Evolutionary conservation across 2,888 invertebrate genomes (phyloP), one percentile per base, ranked within the genome.

Genomic region (Crepidodera aurea): DNA sequence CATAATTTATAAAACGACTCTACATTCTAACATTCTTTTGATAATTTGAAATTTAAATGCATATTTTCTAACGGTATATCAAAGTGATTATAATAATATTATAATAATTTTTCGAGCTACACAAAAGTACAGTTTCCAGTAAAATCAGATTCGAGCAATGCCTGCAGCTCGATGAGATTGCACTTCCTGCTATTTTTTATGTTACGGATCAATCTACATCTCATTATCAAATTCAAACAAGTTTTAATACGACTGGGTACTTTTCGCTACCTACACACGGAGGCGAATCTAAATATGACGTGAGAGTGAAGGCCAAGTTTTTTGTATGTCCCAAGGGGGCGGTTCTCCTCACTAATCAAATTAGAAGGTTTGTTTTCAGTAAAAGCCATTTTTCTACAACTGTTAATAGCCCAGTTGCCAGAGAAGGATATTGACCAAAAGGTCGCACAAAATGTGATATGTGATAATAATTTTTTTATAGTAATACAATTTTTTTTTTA

Each of bases 41-140:
- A 39, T 29, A 59, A 63, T 63, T 57, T 51, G 51, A 59, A 59
- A 63, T 59, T 63, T 54, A 63, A 63, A 63, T 63, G 63, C 32
- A 40, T 51, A 51, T 59, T 57, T 59, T 19, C 16, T 59, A 63
- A 55, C 63, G 63, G 63, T 37, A 55, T 18, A 37, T 7, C 27
- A 10, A 22, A 16, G 34, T 34, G 48, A 62, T 62, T 62, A 62
- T 59, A 62, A 62, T 50, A 62, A 62, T 62, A 59, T 59, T 59
- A 63, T 55, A 37, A 59, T 59, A 51, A 63, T 63, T 63, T 63
- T 59, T 54, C 54, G 32, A 62, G 40, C 56, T 44, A 39, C 29
- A 57, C 34, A 39, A 53, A 57, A 48, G 51, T 55, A 59, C 63
- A 63, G 63, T 63, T 63, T 42, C 42, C 5, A 53, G 39, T 13